A percentile compares a stretch with the other conserved stretches of the same genome.
Evolutionary conservation across 2,113 vertebrate species (phyloP).

Genomic region (Uropsilus gracilis): DNA sequence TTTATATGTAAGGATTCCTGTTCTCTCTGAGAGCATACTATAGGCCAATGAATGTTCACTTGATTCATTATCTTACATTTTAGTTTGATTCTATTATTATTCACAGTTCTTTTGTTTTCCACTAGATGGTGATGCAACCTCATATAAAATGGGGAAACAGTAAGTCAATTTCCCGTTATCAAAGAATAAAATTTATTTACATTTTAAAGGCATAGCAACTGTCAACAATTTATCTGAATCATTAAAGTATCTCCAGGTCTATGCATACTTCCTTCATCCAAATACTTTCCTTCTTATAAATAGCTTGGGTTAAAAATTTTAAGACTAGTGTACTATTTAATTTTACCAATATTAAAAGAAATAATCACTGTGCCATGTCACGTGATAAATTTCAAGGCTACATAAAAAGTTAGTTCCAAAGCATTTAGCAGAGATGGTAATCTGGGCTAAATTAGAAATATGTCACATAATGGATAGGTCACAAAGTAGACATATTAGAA

Average conservation of each 20-base stretch:
- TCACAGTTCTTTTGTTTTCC: conserved; percentile 74
- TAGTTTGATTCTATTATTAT: neutral
- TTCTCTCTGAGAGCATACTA: neutral
- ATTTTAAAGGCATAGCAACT: conserved; percentile 35
- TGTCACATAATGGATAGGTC: neutral
- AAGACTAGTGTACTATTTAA: conserved; percentile 7
- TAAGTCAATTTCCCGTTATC: neutral
- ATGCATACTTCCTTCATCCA: neutral
- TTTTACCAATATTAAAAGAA: conserved; percentile 34
- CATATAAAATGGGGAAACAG: neutral
- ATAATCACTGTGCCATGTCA: neutral
- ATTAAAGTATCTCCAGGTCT: conserved; percentile 11
- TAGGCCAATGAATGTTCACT: neutral
- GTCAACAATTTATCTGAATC: neutral
- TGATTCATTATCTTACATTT: neutral
- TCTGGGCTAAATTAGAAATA: conserved; percentile 29
- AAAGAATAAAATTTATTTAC: conserved; percentile 40
- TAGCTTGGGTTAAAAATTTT: conserved; percentile 28
- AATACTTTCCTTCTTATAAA: conserved; percentile 26
- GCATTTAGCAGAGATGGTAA: conserved; percentile 22
- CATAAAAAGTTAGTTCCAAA: neutral
- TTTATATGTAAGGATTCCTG: conserved; percentile 10
- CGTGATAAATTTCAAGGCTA: neutral
- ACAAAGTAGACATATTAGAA: conserved; percentile 34
- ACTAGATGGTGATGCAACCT: conserved; percentile 81